Percentiles rank a stretch among this genome's conserved stretches.
phyloP scores from a whole-genome alignment of 2,888 invertebrate genomes.

The Fissipunctia ypsillon region DNA sequence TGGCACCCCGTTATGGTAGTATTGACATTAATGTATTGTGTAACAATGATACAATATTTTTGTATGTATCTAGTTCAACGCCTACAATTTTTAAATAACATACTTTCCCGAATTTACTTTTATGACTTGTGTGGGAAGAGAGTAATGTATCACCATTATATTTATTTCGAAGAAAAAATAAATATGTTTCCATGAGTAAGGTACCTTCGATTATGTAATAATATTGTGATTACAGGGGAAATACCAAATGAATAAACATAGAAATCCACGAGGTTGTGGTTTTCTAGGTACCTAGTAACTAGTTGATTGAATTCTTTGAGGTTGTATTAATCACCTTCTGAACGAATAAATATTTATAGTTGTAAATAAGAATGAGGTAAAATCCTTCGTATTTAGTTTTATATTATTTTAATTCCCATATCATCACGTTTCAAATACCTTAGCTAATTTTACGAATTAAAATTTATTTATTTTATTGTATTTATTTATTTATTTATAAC shows the following conservation, averaged over 20 bases:
- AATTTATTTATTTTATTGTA: no score
- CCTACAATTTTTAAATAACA: constrained; percentile 31
- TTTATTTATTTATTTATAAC: no score
- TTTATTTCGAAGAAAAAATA: constrained; percentile 12
- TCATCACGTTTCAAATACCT: not conserved
- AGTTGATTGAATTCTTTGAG: constrained; percentile 43
- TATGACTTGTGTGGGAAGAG: constrained; percentile 23
- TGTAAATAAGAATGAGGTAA: constrained; percentile 17
- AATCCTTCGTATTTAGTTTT: constrained; percentile 18
- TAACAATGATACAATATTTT: constrained; percentile 38
- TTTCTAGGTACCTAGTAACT: constrained; percentile 20
- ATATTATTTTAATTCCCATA: constrained; percentile 13
- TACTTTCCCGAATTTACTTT: constrained; percentile 23
- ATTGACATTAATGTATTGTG: constrained; percentile 31
- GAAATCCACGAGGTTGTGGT: constrained; percentile 36
- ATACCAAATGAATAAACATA: constrained; percentile 38
- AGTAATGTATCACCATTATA: constrained; percentile 1
- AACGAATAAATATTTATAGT: constrained; percentile 25
- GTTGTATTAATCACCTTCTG: constrained; percentile 38
- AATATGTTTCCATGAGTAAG: not conserved
- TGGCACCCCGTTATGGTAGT: constrained; percentile 43
- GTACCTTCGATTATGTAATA: constrained; percentile 14
- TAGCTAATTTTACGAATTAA: not conserved
- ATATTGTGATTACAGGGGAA: constrained; percentile 12
- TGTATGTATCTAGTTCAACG: constrained; percentile 36